Conservation (phyloP, 2,888 invertebrate genomes). For the Hirtodrosophila duncani region DNA sequence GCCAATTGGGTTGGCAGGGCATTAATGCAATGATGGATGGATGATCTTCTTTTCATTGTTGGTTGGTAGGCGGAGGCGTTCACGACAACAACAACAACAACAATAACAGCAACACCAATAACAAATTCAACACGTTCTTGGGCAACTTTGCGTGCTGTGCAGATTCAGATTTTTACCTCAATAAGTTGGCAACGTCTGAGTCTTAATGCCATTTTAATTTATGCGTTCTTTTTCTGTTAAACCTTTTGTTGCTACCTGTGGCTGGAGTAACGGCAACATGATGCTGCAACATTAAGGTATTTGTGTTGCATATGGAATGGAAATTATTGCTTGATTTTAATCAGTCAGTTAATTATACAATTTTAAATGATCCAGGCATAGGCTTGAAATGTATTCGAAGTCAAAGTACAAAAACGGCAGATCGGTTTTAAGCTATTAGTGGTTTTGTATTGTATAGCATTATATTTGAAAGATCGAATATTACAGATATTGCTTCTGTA, state of each 20-base stretch:
- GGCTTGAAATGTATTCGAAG: no score
- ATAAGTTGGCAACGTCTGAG: conserved; percentile 27
- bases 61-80: conserved; percentile 33
- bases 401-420: no score
- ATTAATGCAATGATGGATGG: conserved; percentile 24
- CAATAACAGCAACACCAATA: conserved; percentile 16
- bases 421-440: no score
- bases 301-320: conserved; percentile 20
- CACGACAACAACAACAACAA: conserved; percentile 26
- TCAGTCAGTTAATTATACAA: no score
- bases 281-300: background rate
- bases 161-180: conserved; percentile 27
- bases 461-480: no score
- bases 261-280: background rate
- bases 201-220: conserved; percentile 60
- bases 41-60: conserved; percentile 38
- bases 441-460: no score
- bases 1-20: conserved; percentile 60
- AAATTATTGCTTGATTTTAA: conserved; percentile 13
- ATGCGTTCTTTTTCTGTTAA: conserved; percentile 49
- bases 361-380: no score
- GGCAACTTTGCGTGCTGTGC: conserved; percentile 61
- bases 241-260: conserved; percentile 1
- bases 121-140: conserved; percentile 29
- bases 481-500: no score